Conservation (phyloP, 2,797 vertebrate species). For the Pantherophis vulpinus region DNA sequence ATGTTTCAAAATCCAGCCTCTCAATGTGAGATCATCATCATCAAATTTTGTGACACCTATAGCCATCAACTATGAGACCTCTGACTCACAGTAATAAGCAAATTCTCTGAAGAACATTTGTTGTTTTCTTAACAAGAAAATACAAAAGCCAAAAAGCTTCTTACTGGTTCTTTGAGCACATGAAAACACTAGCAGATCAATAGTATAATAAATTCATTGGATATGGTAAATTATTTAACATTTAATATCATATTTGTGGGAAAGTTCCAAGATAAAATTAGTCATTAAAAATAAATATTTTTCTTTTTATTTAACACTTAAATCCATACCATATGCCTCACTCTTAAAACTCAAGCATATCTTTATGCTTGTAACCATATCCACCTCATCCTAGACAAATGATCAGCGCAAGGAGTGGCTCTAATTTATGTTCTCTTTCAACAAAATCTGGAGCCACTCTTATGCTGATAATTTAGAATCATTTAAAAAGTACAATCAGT, state of each 20-base stretch:
- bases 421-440: neutral
- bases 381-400: neutral
- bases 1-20: constrained; percentile 34
- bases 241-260: neutral
- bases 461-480: neutral
- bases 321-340: neutral
- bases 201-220: neutral
- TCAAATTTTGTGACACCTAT: neutral
- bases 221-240: neutral
- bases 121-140: neutral
- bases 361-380: neutral
- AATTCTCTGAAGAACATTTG: neutral
- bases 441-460: neutral
- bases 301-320: neutral
- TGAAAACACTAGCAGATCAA: neutral
- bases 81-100: neutral
- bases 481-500: neutral
- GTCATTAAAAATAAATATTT: neutral
- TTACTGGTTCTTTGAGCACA: constrained; percentile 2
- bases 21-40: constrained; percentile 30
- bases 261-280: constrained; percentile 1
- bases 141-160: constrained; percentile 5
- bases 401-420: neutral
- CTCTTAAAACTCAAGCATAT: neutral
- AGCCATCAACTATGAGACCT: neutral